Evolutionary conservation across 2,113 vertebrate genomes (phyloP), one percentile per base, ranked within the genome.

Genomic region (Alectura lathami): DNA sequence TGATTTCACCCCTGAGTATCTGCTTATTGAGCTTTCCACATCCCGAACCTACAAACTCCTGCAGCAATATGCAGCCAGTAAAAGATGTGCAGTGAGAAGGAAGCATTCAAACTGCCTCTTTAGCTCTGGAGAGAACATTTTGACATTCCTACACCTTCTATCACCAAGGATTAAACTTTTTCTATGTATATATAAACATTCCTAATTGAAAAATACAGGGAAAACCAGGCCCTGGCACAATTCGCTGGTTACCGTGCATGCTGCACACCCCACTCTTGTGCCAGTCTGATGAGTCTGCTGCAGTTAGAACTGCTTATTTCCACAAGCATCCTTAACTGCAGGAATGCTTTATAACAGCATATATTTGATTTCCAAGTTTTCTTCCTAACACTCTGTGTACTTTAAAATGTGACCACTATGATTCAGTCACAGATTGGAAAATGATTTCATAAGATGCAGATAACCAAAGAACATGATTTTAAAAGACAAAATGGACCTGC

Each of bases 41-140:
- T 11, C 23, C 21, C 27, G 23, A 32, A 34, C 57, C 50, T 60
- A 20, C 42, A 38, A 88, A 48, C 4, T 69, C 50, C 54, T 50
- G 20, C 64, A 66, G 42, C 0, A 2, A 86, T 59, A 69, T 0
- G 14, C 34, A 70, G 56, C 42, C 2, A 0, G 10, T 38, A 23
- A 85, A 81, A 42, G 54, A 54, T 0, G 0, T 0, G 4, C 4
- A 29, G 34, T 3, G 54, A 83, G 34, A 54, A 40, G 9, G 29
- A 47, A 67, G 32, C 30, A 17, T 10, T 48, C 38, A 53, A 84
- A 64, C 30, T 11, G 21, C 16, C 29, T n/a, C 26, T 69, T 24
- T 27, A 54, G 14, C 34, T 62, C 36, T 56, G 57, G 20, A 80
- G 34, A 84, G 20, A 72, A 54, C 6, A 76, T 40, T 76, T 11